Percentiles rank a stretch among this genome's conserved stretches.
These are phyloP conservation scores for Cynocephalus volans DNA, from an alignment of 2,113 vertebrate species.

Conservation along the genomic window DNA sequence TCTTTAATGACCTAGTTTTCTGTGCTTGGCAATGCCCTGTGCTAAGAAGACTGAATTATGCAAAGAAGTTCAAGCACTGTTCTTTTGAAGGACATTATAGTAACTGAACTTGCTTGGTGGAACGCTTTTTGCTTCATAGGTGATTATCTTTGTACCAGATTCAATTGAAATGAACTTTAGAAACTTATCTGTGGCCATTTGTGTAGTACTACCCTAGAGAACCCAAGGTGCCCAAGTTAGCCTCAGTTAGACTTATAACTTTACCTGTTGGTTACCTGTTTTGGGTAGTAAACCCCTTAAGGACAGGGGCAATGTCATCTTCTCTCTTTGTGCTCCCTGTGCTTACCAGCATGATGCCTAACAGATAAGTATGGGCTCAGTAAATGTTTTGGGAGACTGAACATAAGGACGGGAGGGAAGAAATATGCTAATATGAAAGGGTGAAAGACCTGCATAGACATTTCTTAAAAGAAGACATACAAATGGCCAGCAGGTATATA, in stretches of 20 bases:
- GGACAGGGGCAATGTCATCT: neutral
- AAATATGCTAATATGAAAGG: too few relatives aligned
- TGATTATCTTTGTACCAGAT: neutral
- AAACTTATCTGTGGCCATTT: neutral
- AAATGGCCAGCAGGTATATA: too few relatives aligned
- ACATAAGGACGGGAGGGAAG: neutral
- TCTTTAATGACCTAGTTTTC: conserved; percentile 31
- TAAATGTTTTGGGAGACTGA: neutral
- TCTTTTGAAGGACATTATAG: neutral
- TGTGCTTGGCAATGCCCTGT: neutral
- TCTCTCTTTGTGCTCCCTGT: neutral
- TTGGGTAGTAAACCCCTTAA: neutral
- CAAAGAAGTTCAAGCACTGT: neutral
- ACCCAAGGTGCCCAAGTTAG: neutral
- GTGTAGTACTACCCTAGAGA: neutral
- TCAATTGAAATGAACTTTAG: neutral
- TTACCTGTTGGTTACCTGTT: neutral
- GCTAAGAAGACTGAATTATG: neutral
- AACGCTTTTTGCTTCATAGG: neutral
- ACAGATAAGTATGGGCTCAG: neutral
- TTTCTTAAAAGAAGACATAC: too few relatives aligned
- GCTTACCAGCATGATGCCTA: neutral
- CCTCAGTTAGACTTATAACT: neutral
- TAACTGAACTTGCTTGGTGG: neutral
- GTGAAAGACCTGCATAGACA: too few relatives aligned